A percentile compares a stretch with the other conserved stretches of the same genome.
phyloP scores from a whole-genome alignment of 2,888 invertebrate species.

The Thymelicus lineola region DNA sequence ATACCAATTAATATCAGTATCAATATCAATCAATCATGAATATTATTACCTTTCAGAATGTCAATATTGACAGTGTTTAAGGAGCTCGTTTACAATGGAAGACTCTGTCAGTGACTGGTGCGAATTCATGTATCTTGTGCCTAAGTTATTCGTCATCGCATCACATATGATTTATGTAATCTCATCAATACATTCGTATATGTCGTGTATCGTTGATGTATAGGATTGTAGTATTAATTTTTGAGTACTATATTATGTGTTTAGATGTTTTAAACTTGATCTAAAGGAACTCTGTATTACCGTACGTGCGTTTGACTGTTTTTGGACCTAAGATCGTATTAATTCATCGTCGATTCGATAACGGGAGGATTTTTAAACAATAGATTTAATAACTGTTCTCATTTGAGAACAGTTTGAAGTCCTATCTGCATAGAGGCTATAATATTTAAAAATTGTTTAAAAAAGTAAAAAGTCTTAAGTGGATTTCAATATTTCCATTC shows the following conservation, averaged over 20 bases:
- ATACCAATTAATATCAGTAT: neutral
- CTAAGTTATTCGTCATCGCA: constrained; percentile 14
- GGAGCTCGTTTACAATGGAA: neutral
- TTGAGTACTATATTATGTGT: constrained; percentile 3
- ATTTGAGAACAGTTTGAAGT: constrained; percentile 14
- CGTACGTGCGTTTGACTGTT: neutral
- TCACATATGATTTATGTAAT: constrained; percentile 23
- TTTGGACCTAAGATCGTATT: neutral
- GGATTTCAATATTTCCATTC: constrained; percentile 13
- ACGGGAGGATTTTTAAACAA: neutral
- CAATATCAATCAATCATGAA: neutral
- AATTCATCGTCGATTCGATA: constrained; percentile 6
- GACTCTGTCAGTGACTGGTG: neutral
- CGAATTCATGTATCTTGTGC: constrained; percentile 2
- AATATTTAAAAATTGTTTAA: constrained; percentile 17
- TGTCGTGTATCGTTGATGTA: constrained; percentile 13
- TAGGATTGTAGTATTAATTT: constrained; percentile 8
- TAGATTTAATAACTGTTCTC: constrained; percentile 14
- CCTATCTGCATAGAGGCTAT: constrained; percentile 32
- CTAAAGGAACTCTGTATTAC: neutral
- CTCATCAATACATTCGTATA: constrained; percentile 28
- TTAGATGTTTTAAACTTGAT: neutral
- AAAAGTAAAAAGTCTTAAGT: constrained; percentile 17
- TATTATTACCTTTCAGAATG: no score
- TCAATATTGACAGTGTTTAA: constrained; percentile 4